Conservation (phyloP, 1,140 invertebrate species). For the Piezodorus guildinii region DNA sequence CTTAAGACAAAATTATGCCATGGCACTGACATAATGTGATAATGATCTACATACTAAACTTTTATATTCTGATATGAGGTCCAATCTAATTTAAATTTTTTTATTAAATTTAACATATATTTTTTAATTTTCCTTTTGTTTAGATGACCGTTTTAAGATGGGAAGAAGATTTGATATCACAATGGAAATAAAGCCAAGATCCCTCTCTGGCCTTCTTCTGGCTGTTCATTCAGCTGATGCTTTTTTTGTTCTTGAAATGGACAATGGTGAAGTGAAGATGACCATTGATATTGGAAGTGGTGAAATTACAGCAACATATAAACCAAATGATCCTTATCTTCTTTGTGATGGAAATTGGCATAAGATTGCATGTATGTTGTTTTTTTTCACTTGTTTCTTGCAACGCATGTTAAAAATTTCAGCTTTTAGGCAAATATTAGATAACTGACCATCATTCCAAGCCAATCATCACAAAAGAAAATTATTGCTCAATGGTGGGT, state of each 20-base stretch:
- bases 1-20: too few relatives aligned
- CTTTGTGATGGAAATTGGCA: constrained; percentile 93
- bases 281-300: constrained; percentile 76
- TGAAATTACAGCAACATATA: constrained; percentile 59
- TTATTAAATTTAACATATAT: constrained; percentile 24
- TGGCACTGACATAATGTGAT: too few relatives aligned
- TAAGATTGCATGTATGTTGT: constrained; percentile 56
- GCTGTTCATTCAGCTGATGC: constrained; percentile 67
- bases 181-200: constrained; percentile 80
- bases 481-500: too few relatives aligned
- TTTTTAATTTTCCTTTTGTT: constrained; percentile 30
- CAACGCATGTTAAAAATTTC: too few relatives aligned
- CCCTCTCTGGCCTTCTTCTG: constrained; percentile 66
- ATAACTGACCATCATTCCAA: too few relatives aligned
- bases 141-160: constrained; percentile 62
- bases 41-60: too few relatives aligned
- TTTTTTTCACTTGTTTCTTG: background rate
- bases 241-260: constrained; percentile 75
- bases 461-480: too few relatives aligned
- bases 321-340: constrained; percentile 49
- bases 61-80: background rate
- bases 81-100: constrained; percentile 3
- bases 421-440: too few relatives aligned
- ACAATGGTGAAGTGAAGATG: constrained; percentile 70
- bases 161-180: constrained; percentile 65